Base-by-base conservation (phyloP, 2,888 invertebrate genomes). In the Netelia fuscicornis region DNA sequence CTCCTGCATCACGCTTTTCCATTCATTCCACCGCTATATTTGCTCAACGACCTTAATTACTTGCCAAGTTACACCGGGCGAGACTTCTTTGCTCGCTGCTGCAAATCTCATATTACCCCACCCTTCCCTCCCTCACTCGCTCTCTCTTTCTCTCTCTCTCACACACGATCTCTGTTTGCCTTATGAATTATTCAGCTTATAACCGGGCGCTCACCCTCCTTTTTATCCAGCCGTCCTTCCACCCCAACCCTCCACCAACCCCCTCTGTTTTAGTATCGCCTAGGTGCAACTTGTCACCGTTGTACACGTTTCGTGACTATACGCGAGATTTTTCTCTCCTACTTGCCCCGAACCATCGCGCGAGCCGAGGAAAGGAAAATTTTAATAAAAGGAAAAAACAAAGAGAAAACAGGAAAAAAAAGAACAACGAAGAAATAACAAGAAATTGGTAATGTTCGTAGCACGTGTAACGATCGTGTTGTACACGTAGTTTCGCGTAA, bases 91-190 rank as follows among this genome's bases (percentile, higher is more conserved):
- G 56, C 83, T 54, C 75, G 70, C 70, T 72, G 80, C 86, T 86
- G 86, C 81, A 85, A 85, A 87, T 86, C 84, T 80, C 81, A 68
- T 81, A 42, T 79, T 89, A 92, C 89, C 92, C 91, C 91, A 89
- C 87, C 88, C 87, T 90, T 91, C 90, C 90, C 56, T n/a, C 89
- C 92, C 90, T 91, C 91, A 91, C 90, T 90, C 88, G 89, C 87
- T 88, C 87, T 91, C 91, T 91, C 91, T 88, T 88, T 87, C 90
- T 87, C 88, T 67, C 80, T 86, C 56, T 17, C n/a, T 11, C 65
- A 17, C 75, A 11, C 75, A 11, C 64, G 9, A 37, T 48, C 75
- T 56, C 75, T 52, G 42, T 62, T 74, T 83, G 86, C 84, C 84
- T 83, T 84, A 89, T 88, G 89, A 87, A 87, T 87, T 79, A 87